phyloP scores from a whole-genome alignment of 53 echinoderm and acorn worm genomes.

The Astropecten irregularis region DNA sequence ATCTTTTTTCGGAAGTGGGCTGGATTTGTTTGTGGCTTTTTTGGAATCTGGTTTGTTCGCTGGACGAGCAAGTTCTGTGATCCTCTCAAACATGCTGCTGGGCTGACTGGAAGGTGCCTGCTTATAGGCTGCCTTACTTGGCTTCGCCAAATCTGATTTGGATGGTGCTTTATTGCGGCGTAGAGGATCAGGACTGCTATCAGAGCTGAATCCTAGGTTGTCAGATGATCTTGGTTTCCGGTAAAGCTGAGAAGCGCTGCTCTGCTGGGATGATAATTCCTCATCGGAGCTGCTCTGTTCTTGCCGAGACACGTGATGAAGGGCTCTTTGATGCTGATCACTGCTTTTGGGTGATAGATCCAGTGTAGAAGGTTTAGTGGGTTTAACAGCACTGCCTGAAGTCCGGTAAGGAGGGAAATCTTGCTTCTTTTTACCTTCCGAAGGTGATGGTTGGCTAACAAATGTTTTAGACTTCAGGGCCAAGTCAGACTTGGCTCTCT shows the following conservation, averaged over 20 bases:
- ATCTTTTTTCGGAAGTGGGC: background rate
- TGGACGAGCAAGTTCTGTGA: constrained; percentile 20
- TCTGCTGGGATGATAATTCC: constrained; percentile 34
- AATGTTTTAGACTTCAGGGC: constrained; percentile 17
- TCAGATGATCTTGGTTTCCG: constrained; percentile 74
- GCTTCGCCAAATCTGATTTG: background rate
- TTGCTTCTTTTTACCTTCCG: constrained; percentile 48
- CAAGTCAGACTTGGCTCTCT: constrained; percentile 80
- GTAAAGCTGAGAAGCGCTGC: constrained; percentile 64
- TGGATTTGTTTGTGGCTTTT: constrained; percentile 2
- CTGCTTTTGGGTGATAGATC: constrained; percentile 23
- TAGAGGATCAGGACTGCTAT: constrained; percentile 81
- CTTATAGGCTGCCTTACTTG: background rate
- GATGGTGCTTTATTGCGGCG: constrained; percentile 41
- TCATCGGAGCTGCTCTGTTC: constrained; percentile 78
- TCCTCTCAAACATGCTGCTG: background rate
- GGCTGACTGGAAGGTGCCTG: background rate
- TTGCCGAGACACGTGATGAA: background rate
- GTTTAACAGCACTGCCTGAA: constrained; percentile 29
- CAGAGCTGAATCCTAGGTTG: constrained; percentile 90
- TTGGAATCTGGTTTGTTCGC: constrained; percentile 6
- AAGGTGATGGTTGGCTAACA: background rate
- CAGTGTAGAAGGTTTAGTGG: constrained; percentile 8
- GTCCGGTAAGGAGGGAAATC: constrained; percentile 71
- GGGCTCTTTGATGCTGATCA: constrained; percentile 22